Evolutionary conservation across 2,797 vertebrate genomes (phyloP).

Genomic region (Dipus sagitta): DNA sequence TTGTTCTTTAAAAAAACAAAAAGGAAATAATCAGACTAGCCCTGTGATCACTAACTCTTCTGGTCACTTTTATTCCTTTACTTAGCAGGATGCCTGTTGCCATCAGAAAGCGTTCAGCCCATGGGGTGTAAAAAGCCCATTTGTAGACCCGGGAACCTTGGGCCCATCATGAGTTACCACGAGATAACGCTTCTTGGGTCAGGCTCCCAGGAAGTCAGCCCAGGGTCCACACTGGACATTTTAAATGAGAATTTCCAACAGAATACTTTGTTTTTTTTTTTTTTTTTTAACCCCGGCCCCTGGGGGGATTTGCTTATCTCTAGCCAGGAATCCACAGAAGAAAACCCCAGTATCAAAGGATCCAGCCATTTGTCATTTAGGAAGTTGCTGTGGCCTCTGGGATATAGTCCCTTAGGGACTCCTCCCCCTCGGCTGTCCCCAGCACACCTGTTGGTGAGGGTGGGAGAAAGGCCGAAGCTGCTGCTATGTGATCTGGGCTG

Average conservation of each 20-base stretch:
- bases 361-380: constrained; percentile 51
- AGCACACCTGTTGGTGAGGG: constrained; percentile 76
- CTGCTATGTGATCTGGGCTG: constrained; percentile 57
- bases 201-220: background rate
- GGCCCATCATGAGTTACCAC: background rate
- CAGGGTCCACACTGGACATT: background rate
- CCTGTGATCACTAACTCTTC: constrained; percentile 55
- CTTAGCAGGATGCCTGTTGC: background rate
- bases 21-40: constrained; percentile 51
- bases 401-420: background rate
- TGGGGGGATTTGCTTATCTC: constrained; percentile 11
- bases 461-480: constrained; percentile 62
- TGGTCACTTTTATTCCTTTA: constrained; percentile 42
- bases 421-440: background rate
- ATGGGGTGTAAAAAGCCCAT: background rate
- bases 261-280: background rate
- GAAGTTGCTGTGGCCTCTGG: background rate
- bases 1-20: constrained; percentile 42
- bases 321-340: constrained; percentile 49
- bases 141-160: background rate
- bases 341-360: background rate
- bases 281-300: background rate
- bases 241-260: background rate
- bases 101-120: background rate
- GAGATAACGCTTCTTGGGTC: background rate